Base-by-base conservation (phyloP, 2,888 invertebrate species). In the Diplazon laetatorius region DNA sequence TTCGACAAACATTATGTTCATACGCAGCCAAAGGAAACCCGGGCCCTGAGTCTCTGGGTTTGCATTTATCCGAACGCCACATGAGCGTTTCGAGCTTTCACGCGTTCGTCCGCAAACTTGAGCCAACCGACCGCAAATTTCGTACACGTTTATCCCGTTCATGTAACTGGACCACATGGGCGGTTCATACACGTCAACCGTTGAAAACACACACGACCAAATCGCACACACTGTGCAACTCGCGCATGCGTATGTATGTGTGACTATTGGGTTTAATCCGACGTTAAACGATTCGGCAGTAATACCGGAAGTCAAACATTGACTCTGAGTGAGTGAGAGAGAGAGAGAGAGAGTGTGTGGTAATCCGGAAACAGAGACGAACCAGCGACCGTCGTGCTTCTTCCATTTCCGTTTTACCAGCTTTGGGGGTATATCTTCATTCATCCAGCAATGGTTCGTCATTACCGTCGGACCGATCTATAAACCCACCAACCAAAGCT, bases 51-150 rank as follows among this genome's bases (percentile, higher is more conserved):
- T 44, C 20, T 16, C 14, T 22, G 10, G 2, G 52, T 30, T 12
- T 42, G 35, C 35, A 10, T 59, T 18, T 39, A 22, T 69, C 37
- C 16, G 10, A 35, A n/a, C n/a, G n/a, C 35, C 35, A 42, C 30
- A 60, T 60, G 66, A n/a, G n/a, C n/a, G n/a, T n/a, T n/a, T 71
- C 66, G 60, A 30, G 44, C 46, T 63, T 44, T 60, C 44, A 60
- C 65, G 74, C 62, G 70, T 71, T 78, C 60, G 74, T 71, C 72
- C 39, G 60, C 46, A 70, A 65, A 78, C 75, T 66, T 52, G 55
- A 65, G 65, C 46, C 74, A 74, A 65, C 66, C 60, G 66, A 78
- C 70, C 78, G 60, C 78, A 62, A 78, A 78, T 78, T 78, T 78
- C 70, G 55, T 60, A 55, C 70, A 55, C 70, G 78, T 62, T 75